These are phyloP conservation scores for Micrasema longulum DNA, from an alignment of 1,140 invertebrate genomes.

Conservation along the genomic window DNA sequence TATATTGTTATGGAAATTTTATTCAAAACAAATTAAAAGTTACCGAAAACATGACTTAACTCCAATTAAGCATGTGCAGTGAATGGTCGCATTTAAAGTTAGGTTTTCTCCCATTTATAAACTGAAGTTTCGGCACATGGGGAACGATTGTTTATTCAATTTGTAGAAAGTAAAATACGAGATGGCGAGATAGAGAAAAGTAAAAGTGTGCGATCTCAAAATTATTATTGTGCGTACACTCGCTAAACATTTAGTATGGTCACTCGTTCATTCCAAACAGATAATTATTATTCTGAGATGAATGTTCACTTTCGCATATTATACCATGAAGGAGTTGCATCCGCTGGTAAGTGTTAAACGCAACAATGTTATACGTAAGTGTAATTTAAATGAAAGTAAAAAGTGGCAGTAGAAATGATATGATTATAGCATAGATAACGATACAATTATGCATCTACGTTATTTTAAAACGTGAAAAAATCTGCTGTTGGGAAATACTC, in stretches of 20 bases:
- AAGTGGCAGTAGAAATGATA: too few relatives aligned
- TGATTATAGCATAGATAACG: too few relatives aligned
- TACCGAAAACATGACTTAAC: slow-evolving; percentile 6
- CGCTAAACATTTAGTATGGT: too few relatives aligned
- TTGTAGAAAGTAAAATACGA: slow-evolving; percentile 24
- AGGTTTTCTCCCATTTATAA: slow-evolving; percentile 25
- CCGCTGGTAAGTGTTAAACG: too few relatives aligned
- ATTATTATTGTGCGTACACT: slow-evolving; percentile 4
- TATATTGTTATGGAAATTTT: slow-evolving; percentile 24
- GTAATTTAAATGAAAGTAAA: too few relatives aligned
- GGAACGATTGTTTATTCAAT: slow-evolving; percentile 34
- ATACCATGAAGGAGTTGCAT: too few relatives aligned
- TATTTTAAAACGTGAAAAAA: too few relatives aligned
- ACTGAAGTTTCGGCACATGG: slow-evolving; percentile 3
- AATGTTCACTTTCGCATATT: too few relatives aligned
- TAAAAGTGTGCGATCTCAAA: slow-evolving; percentile 31
- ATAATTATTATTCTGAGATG: neutral
- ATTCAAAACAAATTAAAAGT: slow-evolving; percentile 5
- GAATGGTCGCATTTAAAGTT: slow-evolving; percentile 12
- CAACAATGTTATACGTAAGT: too few relatives aligned
- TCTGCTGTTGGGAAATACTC: too few relatives aligned
- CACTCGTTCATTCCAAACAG: slow-evolving; percentile 3
- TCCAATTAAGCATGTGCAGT: slow-evolving; percentile 3
- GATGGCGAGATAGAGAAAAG: slow-evolving; percentile 3
- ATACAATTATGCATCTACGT: too few relatives aligned